Percentiles rank a stretch among this genome's conserved stretches.
These are phyloP conservation scores for Rhynchotus rufescens DNA, from an alignment of 2,797 vertebrate species.

Conservation along the genomic window DNA sequence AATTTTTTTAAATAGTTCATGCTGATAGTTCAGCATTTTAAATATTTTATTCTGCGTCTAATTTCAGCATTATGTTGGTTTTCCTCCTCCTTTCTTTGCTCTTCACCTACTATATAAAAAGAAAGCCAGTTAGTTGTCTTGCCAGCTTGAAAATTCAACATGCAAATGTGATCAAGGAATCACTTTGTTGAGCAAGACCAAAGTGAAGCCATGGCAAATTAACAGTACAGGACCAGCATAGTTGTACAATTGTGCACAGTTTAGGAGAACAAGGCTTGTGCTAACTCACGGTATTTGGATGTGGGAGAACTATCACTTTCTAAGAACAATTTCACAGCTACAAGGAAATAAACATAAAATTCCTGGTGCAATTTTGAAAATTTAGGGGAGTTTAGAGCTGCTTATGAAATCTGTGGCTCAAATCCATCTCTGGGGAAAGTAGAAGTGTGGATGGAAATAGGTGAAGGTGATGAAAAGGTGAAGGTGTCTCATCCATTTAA, in stretches of 20 bases:
- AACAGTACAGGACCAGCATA: not conserved
- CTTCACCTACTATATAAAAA: not conserved
- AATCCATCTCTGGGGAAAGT: not conserved
- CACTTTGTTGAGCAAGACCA: not conserved
- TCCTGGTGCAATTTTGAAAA: not conserved
- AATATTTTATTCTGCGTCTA: not conserved
- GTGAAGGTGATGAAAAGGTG: not conserved
- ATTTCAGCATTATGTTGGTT: not conserved
- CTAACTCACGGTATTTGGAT: not conserved
- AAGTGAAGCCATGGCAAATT: conserved; percentile 15
- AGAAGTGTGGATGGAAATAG: not conserved
- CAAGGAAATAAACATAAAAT: not conserved
- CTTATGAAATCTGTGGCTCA: not conserved
- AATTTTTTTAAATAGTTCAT: not conserved
- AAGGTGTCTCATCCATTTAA: not conserved
- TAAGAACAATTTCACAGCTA: not conserved
- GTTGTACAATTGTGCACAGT: not conserved
- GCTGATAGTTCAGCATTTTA: not conserved
- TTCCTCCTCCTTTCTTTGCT: not conserved
- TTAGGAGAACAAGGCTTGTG: not conserved
- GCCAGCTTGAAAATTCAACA: not conserved
- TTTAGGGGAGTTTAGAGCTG: not conserved
- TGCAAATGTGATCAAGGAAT: not conserved
- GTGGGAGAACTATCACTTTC: not conserved
- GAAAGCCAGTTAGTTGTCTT: not conserved